These are phyloP conservation scores for Hyles euphorbiae DNA, from an alignment of 1,140 invertebrate species.

Conservation along the genomic window DNA sequence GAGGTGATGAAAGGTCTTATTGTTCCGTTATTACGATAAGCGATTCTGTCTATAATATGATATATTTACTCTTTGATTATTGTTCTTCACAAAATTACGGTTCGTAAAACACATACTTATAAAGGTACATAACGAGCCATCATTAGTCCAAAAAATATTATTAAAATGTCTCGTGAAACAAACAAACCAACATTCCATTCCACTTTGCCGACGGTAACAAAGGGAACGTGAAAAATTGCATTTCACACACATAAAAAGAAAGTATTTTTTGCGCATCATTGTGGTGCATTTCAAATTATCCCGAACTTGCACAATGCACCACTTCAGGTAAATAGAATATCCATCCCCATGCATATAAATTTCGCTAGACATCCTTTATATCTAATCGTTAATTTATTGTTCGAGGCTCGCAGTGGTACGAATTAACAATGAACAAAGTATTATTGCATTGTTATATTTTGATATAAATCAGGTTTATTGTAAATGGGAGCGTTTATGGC, in stretches of 20 bases:
- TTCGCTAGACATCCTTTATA: constrained; percentile 49
- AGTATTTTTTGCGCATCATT: constrained; percentile 47
- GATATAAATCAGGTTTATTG: constrained; percentile 56
- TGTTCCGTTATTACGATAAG: too few species aligned
- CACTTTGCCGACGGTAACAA: constrained; percentile 43
- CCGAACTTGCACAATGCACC: constrained; percentile 38
- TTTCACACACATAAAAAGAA: constrained; percentile 48
- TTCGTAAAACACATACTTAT: too few species aligned
- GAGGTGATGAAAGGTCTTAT: too few species aligned
- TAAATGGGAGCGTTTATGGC: constrained; percentile 46
- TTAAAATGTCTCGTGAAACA: constrained; percentile 2
- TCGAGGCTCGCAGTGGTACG: constrained; percentile 53
- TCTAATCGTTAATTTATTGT: constrained; percentile 75
- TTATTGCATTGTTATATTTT: constrained; percentile 58
- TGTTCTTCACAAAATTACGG: too few species aligned
- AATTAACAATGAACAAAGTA: constrained; percentile 70
- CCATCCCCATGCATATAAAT: constrained; percentile 57
- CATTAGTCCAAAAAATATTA: too few species aligned
- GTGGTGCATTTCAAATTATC: constrained; percentile 65
- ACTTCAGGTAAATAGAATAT: constrained; percentile 69
- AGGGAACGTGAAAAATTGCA: constrained; percentile 48
- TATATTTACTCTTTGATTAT: too few species aligned
- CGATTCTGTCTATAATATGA: too few species aligned
- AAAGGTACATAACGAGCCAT: too few species aligned
- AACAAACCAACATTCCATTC: constrained; percentile 13